phyloP scores from a whole-genome alignment of 2,113 vertebrate species.

The Notiomystis cincta region DNA sequence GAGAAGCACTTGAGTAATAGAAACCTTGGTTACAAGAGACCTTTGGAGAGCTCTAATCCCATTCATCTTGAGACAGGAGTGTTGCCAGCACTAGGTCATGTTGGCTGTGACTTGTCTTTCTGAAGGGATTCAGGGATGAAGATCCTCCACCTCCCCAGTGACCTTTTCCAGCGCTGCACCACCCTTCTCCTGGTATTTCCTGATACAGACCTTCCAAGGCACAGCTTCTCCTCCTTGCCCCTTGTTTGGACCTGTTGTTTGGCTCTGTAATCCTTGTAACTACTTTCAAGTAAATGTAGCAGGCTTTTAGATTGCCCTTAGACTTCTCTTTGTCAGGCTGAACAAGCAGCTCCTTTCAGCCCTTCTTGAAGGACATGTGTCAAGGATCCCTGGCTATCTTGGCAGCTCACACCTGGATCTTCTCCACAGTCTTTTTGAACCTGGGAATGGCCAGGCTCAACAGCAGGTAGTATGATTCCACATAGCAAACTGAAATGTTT shows the following conservation, averaged over 20 bases:
- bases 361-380: background rate
- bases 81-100: background rate
- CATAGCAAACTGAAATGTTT: background rate
- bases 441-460: background rate
- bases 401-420: background rate
- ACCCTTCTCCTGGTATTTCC: background rate
- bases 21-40: background rate
- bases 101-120: background rate
- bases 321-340: background rate
- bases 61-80: background rate
- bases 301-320: background rate
- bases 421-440: background rate
- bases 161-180: background rate
- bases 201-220: background rate
- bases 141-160: background rate
- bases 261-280: background rate
- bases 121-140: background rate
- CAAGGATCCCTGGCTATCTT: background rate
- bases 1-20: background rate
- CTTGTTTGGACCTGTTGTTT: background rate
- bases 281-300: background rate
- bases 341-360: background rate
- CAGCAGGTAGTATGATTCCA: background rate
- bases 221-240: background rate
- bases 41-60: background rate